These are phyloP conservation scores for Hirtodrosophila cameraria DNA, from an alignment of 2,888 invertebrate genomes.

Conservation along the genomic window DNA sequence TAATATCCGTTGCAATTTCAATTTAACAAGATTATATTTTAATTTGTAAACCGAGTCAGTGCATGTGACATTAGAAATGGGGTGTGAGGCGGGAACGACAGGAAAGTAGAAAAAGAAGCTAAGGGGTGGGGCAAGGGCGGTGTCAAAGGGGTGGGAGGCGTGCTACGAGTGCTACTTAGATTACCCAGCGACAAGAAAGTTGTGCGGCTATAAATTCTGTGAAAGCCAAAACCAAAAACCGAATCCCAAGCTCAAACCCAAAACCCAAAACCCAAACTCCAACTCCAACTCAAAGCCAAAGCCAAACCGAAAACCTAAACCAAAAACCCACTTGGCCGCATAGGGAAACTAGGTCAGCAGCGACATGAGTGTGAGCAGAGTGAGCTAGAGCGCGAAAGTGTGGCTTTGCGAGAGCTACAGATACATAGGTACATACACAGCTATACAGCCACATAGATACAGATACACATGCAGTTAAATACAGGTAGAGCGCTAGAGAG, in stretches of 20 bases:
- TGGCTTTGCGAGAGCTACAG: constrained; percentile 22
- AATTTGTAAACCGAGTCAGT: constrained; percentile 49
- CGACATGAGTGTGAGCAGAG: constrained; percentile 37
- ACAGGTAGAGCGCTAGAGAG: constrained; percentile 36
- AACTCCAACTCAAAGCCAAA: too few species aligned
- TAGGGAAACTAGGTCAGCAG: constrained; percentile 69
- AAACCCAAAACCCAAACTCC: too few species aligned
- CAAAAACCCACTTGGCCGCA: constrained; percentile 53
- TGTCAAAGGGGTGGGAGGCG: neutral
- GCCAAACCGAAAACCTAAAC: constrained; percentile 15
- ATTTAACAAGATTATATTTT: constrained; percentile 61
- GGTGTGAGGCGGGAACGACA: neutral
- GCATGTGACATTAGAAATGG: constrained; percentile 5
- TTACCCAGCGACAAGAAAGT: constrained; percentile 45
- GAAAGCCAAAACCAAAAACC: constrained; percentile 43
- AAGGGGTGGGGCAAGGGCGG: neutral
- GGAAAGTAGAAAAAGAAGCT: constrained; percentile 2
- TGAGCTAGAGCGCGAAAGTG: constrained; percentile 53
- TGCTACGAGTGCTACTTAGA: too few species aligned
- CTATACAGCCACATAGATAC: constrained; percentile 1
- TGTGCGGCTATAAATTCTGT: constrained; percentile 30
- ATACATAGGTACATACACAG: constrained; percentile 10
- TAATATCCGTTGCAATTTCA: constrained; percentile 68
- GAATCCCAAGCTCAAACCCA: constrained; percentile 18
- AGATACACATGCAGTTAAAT: neutral